Base-by-base conservation (phyloP, 23 tunicate species). In the Clavelina lepadiformis region DNA sequence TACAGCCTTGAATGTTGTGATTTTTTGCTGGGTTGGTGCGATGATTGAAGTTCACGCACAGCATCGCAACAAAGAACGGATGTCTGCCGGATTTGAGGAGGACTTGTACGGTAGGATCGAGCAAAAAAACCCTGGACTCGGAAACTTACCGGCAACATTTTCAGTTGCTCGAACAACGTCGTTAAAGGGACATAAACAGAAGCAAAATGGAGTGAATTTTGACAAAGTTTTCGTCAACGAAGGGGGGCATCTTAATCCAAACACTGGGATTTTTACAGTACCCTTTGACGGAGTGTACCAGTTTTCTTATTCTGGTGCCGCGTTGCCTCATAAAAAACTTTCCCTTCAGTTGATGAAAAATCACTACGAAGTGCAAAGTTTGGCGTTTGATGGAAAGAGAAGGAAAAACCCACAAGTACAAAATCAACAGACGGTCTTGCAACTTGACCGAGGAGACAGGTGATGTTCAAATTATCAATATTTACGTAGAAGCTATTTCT, bases 261-360 rank as follows among this genome's bases (percentile, higher is more conserved):
- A 35, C 38, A 38, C 58, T 5, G 88, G 88, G 0, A 22, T 50
- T 7, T 81, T 81, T 31, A 63, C 58, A 1, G 80, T 80, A 0
- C 88, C 88, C 2, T 24, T 44, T 8, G 18, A n/a, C 31, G 88
- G 88, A 29, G 13, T 73, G 33, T 81, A 72, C 31, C 74, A 63
- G 44, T 71, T 81, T 35, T 63, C 73, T 15, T 72, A 64, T 28
- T 70, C 67, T 20, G 77, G 77, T 6, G 67, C 55, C 22, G 77
- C 67, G 5, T 25, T 72, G 38, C 77, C 77, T 2, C 80, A 50
- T 56, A 52, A 33, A 49, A 54, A 44, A 35, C 3, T 52, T 24
- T 72, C 71, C 8, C 38, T 81, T 68, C 68, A 65, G 32, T 56
- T 81, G 27, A 81, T 81, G 80, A 81, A 81, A 45, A 81, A 81